phyloP scores from a whole-genome alignment of 2,888 invertebrate species.

The Notodonta dromedarius region DNA sequence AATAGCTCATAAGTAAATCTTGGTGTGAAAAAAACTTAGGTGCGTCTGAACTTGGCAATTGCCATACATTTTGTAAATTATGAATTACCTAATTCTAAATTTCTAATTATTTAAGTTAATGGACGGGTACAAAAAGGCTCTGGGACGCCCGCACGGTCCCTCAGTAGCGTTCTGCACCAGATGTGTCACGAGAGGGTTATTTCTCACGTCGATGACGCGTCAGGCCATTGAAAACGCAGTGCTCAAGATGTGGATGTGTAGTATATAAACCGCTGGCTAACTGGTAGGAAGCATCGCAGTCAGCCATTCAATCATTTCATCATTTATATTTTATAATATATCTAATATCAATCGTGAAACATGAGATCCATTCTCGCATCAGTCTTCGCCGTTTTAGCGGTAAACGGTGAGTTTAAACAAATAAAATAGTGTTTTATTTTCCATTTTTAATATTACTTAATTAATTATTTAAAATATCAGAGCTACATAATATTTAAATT shows the following conservation, averaged over 20 bases:
- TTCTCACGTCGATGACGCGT: slow-evolving; percentile 70
- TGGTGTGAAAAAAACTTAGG: too few relatives aligned
- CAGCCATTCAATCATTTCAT: slow-evolving; percentile 32
- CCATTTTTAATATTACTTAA: not conserved
- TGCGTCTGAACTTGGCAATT: too few relatives aligned
- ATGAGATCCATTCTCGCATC: slow-evolving; percentile 57
- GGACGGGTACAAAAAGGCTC: not conserved
- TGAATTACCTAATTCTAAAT: not conserved
- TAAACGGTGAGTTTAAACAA: slow-evolving; percentile 63
- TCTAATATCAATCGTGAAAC: slow-evolving; percentile 45
- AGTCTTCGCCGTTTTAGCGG: slow-evolving; percentile 62
- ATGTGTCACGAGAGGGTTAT: slow-evolving; percentile 61
- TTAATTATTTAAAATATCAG: too few relatives aligned
- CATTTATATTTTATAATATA: slow-evolving; percentile 28
- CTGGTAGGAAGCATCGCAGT: slow-evolving; percentile 67
- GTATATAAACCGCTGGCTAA: slow-evolving; percentile 75
- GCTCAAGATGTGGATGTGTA: slow-evolving; percentile 67
- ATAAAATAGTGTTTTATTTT: not conserved
- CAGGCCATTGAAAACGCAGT: slow-evolving; percentile 72
- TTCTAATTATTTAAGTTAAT: not conserved
- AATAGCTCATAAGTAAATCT: too few relatives aligned
- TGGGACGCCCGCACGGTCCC: slow-evolving; percentile 11
- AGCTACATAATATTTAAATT: too few relatives aligned
- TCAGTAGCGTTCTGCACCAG: slow-evolving; percentile 9
- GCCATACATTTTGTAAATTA: not conserved